Percentiles rank a stretch among this genome's conserved stretches.
These are phyloP conservation scores for Oreohelix idahoensis DNA, from an alignment of 1,140 invertebrate species.

Conservation along the genomic window DNA sequence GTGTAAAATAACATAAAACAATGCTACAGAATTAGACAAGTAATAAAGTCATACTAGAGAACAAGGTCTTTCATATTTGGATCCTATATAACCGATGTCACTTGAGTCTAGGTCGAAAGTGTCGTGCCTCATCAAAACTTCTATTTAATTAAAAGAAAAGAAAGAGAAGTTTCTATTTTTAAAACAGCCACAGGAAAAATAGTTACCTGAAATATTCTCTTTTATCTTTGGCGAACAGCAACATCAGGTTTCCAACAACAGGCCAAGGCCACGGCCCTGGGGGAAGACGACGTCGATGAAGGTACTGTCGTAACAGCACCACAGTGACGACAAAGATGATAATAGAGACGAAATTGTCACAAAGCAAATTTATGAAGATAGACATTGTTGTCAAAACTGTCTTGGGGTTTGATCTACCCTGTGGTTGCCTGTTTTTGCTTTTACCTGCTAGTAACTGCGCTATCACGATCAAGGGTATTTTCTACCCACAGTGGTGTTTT, in stretches of 20 bases:
- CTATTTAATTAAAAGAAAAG: too few relatives aligned
- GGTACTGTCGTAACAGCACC: not conserved
- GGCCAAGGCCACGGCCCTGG: not conserved
- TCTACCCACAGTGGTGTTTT: too few relatives aligned
- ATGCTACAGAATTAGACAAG: not conserved
- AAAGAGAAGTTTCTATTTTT: not conserved
- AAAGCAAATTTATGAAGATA: not conserved
- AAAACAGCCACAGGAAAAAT: not conserved
- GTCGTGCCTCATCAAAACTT: too few relatives aligned
- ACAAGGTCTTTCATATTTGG: not conserved
- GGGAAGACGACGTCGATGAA: not conserved
- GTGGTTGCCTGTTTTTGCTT: too few relatives aligned
- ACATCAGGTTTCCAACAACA: not conserved
- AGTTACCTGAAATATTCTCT: not conserved
- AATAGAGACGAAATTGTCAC: not conserved
- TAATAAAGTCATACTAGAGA: not conserved
- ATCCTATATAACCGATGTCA: not conserved
- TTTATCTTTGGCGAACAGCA: not conserved
- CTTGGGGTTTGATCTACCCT: too few relatives aligned
- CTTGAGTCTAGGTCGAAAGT: too few relatives aligned
- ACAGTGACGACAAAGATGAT: not conserved
- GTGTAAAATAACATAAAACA: not conserved
- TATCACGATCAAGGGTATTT: too few relatives aligned
- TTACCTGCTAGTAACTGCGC: too few relatives aligned
- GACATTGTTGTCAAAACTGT: constrained; percentile 3